A percentile compares a stretch with the other conserved stretches of the same genome.
phyloP scores from a whole-genome alignment of 1,140 invertebrate species.

The Scaptodrosophila lebanonensis region DNA sequence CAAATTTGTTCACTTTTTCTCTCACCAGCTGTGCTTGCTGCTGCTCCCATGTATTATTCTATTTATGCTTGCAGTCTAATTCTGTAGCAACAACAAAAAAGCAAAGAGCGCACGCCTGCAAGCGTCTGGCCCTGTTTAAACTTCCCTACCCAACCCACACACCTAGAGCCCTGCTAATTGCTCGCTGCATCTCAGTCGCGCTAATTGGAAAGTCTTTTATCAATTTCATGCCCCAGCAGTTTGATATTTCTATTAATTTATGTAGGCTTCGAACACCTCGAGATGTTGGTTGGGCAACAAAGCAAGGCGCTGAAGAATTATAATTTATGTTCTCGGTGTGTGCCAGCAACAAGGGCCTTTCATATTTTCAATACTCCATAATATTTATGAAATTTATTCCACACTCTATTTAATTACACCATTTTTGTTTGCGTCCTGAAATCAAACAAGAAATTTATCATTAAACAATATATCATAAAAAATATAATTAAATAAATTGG shows the following conservation, averaged over 20 bases:
- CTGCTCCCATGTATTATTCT: slow-evolving; percentile 42
- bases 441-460: no score
- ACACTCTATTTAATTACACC: no score
- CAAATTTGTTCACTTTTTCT: no score
- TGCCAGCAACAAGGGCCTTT: no score
- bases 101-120: slow-evolving; percentile 33
- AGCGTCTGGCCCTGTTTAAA: slow-evolving; percentile 71
- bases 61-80: slow-evolving; percentile 60
- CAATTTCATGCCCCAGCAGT: slow-evolving; percentile 50
- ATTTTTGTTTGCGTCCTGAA: no score
- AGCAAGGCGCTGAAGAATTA: slow-evolving; percentile 11
- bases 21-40: not conserved
- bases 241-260: slow-evolving; percentile 60
- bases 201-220: slow-evolving; percentile 40
- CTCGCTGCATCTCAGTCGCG: slow-evolving; percentile 18
- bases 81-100: slow-evolving; percentile 39
- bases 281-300: not conserved
- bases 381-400: no score
- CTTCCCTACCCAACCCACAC: slow-evolving; percentile 30
- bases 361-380: no score
- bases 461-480: no score
- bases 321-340: no score
- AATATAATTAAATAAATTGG: no score
- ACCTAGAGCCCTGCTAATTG: slow-evolving; percentile 24
- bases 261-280: slow-evolving; percentile 24